Base-by-base conservation (phyloP, 2,888 invertebrate species). In the Allolobophora icterica region DNA sequence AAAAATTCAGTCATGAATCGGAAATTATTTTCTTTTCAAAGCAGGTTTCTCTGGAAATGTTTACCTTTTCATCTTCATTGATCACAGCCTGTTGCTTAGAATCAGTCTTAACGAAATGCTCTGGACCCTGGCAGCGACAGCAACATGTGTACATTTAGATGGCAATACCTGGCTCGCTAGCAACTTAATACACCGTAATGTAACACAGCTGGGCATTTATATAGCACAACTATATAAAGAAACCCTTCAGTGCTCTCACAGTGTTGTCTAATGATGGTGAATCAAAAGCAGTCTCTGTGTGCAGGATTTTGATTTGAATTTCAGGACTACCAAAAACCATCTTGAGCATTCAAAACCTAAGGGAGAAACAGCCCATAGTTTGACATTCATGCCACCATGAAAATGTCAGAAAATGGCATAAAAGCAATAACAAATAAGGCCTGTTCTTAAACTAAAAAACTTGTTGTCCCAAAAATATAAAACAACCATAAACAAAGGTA, bases 101-200 rank as follows among this genome's bases (percentile, higher is more conserved):
- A 71, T n/a, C 71, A 71, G 71, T 71, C 30, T 71, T 71, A 71
- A 71, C 71, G 30, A 71, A 71, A 71, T n/a, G 71, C n/a, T 71
- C 71, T 71, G 71, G 71, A 71, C 71, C 71, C 71, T 71, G 71
- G 71, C n/a, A 71, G 71, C 71, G 71, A 71, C 71, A 71, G 71
- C 71, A 71, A 71, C 71, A 71, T 71, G 71, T 71, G 71, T 71
- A 71, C 71, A 71, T 71, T 71, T 71, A 71, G 0, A 71, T 71
- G n/a, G 71, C 71, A 71, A 71, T n/a, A 71, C 71, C 71, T n/a
- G 71, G 71, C 71, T 71, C 71, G 13, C 71, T 71, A 71, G 6
- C 71, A 71, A 71, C 71, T 71, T 71, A n/a, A 71, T n/a, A 71
- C 71, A 71, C 11, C 11, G n/a, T n/a, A n/a, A 71, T 71, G 30